Conservation (phyloP, 2,797 vertebrate genomes). For the Moxostoma hubbsi region DNA sequence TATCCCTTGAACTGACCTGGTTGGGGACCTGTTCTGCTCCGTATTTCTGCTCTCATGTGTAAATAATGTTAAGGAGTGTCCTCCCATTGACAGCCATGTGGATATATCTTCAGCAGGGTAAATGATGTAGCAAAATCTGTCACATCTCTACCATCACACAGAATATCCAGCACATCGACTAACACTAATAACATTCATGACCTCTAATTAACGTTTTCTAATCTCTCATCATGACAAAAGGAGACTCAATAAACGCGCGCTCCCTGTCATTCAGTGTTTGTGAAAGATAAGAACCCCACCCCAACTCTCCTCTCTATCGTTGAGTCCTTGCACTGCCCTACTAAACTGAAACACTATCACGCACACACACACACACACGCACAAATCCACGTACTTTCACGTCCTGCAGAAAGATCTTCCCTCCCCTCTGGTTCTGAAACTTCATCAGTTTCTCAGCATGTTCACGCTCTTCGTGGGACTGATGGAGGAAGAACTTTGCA, state of each 20-base stretch:
- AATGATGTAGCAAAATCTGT: neutral
- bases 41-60: too few species aligned
- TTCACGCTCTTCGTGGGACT: constrained; percentile 92
- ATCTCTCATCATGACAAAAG: neutral
- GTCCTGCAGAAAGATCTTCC: constrained; percentile 93
- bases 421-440: constrained; percentile 91
- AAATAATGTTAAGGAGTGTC: too few species aligned
- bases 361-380: neutral
- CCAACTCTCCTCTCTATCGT: constrained; percentile 63
- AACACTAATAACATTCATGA: too few species aligned
- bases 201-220: too few species aligned
- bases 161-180: too few species aligned
- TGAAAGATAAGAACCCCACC: constrained; percentile 67
- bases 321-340: neutral
- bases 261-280: constrained; percentile 16
- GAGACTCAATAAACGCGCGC: neutral
- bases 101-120: too few species aligned
- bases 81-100: too few species aligned
- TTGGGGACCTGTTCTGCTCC: too few species aligned
- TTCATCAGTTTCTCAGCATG: constrained; percentile 97
- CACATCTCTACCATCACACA: too few species aligned
- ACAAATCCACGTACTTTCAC: constrained; percentile 79
- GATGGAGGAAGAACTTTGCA: constrained; percentile 89
- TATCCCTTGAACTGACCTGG: too few species aligned
- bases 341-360: neutral